Conservation (phyloP, 53 echinoderm and acorn worm genomes). For the Temnopleurus reevesii region DNA sequence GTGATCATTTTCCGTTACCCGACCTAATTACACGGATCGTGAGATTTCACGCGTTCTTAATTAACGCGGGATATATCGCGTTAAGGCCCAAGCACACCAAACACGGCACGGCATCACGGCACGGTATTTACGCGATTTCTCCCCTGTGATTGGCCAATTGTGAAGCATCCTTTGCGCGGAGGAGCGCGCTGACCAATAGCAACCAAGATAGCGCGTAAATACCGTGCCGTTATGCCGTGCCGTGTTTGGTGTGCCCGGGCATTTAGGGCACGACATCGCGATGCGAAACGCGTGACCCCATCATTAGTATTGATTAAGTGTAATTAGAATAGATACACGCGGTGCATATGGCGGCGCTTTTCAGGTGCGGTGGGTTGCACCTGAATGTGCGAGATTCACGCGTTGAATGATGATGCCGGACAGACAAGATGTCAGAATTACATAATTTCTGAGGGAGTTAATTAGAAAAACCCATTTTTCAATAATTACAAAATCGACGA, state of each 20-base stretch:
- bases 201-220: no score
- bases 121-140: no score
- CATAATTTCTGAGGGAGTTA: neutral
- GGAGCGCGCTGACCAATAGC: no score
- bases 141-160: no score
- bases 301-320: neutral
- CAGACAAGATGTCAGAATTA: neutral
- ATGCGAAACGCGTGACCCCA: neutral
- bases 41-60: neutral
- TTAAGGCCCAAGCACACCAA: no score
- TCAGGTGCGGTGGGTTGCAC: neutral
- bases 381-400: neutral
- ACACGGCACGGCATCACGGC: no score
- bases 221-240: no score
- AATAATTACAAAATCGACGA: no score
- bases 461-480: neutral
- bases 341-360: neutral
- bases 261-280: no score
- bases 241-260: no score
- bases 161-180: no score
- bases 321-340: neutral
- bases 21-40: neutral
- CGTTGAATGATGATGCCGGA: neutral
- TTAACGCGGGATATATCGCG: neutral
- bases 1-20: neutral